A percentile compares a stretch with the other conserved stretches of the same genome.
Conservation (phyloP, 2,797 vertebrate species). For the Mus caroli region DNA sequence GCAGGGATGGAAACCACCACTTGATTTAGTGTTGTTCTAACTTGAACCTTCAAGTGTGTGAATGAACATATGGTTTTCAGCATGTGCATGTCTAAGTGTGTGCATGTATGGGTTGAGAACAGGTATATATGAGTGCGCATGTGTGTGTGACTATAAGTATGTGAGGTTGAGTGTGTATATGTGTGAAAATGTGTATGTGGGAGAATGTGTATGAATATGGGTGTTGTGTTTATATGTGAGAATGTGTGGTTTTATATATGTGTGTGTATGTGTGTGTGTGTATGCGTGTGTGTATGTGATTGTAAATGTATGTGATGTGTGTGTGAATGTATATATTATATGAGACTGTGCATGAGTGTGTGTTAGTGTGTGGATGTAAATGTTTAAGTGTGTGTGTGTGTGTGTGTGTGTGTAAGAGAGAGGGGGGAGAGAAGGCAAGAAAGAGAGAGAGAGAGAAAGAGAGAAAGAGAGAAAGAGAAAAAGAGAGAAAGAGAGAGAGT, state of each 20-base stretch:
- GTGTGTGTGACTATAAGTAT: not conserved
- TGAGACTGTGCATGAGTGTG: not conserved
- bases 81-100: not conserved
- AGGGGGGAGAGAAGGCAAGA: too few relatives aligned
- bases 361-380: not conserved
- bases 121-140: not conserved
- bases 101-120: not conserved
- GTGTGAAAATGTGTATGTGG: not conserved
- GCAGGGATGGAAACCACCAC: not conserved
- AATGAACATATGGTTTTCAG: too few relatives aligned
- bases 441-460: too few relatives aligned
- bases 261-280: not conserved
- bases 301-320: not conserved
- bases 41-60: not conserved
- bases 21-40: constrained; percentile 32
- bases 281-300: not conserved
- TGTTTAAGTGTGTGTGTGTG: not conserved
- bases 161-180: not conserved
- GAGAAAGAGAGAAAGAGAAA: not conserved
- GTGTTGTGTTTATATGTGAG: not conserved
- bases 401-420: not conserved
- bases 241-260: not conserved
- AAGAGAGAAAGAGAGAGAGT: too few relatives aligned
- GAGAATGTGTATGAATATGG: not conserved
- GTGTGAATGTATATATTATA: not conserved